Evolutionary conservation across 2,797 vertebrate species (phyloP), one percentile per base, ranked within the genome.

Genomic region (Sparidentex hasta): DNA sequence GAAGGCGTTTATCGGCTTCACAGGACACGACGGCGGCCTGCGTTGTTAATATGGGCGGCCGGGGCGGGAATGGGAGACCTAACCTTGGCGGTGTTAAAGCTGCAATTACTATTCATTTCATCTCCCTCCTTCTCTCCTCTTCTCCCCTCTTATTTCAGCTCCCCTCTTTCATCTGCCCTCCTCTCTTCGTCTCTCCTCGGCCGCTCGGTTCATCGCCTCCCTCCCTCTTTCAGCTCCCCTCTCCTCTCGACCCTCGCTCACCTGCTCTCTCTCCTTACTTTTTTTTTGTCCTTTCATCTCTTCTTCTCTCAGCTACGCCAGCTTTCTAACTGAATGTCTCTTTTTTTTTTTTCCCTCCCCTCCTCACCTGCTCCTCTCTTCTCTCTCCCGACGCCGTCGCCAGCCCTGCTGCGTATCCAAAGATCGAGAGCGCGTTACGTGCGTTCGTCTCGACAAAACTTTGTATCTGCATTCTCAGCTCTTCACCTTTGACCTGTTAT

Each of bases 71-170:
- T 38, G 13, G 58, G 46, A 76, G 69, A 23, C 27, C 56, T 64
- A 76, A 80, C 81, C 83, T 86, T 70, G 72, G 84, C 68, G 21
- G 62, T n/a, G 50, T 68, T 74, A 75, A 84, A 76, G 62, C 84
- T 17, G 12, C 62, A 27, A 81, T 90, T 87, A 72, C 75, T 68
- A 88, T 90, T 74, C 74, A 68, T 68, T 83, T 90, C 73, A 86
- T 23, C 20, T 17, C 46, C 61, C n/a, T 43, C 23, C 67, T 75
- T 46, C 25, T 52, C 43, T 47, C 73, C 65, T 59, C 58, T 54
- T 58, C 73, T 78, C 77, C 63, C 57, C 18, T 33, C 46, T 50
- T 50, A 16, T 64, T 78, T 59, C 76, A 72, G 46, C 77, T 55
- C 66, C 21, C 48, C 6, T 41, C 80, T 84, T 84, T 81, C 80